Conservation (phyloP, 2,797 vertebrate genomes). For the Neopelma chrysocephalum region DNA sequence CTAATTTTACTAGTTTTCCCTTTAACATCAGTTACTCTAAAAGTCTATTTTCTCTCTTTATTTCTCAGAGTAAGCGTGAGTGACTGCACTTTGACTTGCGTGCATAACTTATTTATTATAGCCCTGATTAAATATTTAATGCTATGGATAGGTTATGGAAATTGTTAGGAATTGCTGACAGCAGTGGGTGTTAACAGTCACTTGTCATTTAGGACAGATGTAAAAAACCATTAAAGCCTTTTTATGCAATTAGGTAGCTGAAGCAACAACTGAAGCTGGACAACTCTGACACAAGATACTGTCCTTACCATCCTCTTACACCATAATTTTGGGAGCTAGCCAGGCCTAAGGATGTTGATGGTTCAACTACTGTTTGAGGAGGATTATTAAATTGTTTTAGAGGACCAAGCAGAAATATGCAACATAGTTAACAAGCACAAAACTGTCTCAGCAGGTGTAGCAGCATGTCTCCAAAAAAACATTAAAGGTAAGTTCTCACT, state of each 20-base stretch:
- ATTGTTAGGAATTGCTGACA: constrained; percentile 23
- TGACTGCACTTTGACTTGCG: not conserved
- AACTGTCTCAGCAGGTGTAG: not conserved
- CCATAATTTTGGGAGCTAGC: not conserved
- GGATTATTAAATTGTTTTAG: not conserved
- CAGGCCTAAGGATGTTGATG: not conserved
- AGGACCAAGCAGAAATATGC: not conserved
- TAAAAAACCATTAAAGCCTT: not conserved
- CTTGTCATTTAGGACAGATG: constrained; percentile 17
- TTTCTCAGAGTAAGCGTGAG: not conserved
- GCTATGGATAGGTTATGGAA: not conserved
- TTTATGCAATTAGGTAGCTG: not conserved
- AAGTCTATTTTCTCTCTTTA: not conserved
- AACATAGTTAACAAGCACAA: not conserved
- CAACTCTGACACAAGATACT: not conserved
- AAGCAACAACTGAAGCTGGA: not conserved
- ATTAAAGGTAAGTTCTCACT: not conserved
- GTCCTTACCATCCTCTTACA: not conserved
- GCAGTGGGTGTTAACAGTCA: not conserved
- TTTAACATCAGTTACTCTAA: not conserved
- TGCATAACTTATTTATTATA: constrained; percentile 38
- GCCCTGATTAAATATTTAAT: not conserved
- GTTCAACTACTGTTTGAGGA: not conserved
- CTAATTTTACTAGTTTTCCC: not conserved
- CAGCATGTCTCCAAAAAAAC: not conserved